Evolutionary conservation across 2,797 vertebrate genomes (phyloP).

Genomic region (Melopsittacus undulatus): DNA sequence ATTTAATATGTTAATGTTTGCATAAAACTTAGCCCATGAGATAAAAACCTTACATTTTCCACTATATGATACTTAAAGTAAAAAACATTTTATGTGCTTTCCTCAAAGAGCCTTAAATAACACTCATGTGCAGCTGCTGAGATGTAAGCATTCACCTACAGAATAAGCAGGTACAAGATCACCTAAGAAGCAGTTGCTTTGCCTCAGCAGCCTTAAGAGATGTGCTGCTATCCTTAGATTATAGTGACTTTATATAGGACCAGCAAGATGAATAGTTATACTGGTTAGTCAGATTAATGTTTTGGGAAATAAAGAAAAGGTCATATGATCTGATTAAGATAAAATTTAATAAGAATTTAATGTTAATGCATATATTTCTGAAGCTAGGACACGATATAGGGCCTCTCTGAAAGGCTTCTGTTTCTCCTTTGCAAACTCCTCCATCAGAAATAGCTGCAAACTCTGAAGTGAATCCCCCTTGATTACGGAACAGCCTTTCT

Average conservation of each 20-base stretch:
- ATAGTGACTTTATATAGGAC: neutral
- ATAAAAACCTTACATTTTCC: neutral
- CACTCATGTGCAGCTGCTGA: neutral
- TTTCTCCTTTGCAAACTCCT: neutral
- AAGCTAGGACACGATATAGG: neutral
- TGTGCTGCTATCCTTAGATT: neutral
- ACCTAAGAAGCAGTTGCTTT: neutral
- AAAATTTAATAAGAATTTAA: neutral
- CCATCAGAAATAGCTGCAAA: neutral
- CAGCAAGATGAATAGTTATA: neutral
- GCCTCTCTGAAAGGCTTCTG: fast-evolving
- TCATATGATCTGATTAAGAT: neutral
- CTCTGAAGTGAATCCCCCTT: neutral
- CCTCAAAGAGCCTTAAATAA: neutral
- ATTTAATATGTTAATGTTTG: neutral
- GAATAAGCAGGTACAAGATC: neutral
- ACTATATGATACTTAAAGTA: neutral
- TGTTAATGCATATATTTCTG: neutral
- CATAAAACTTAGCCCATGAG: neutral
- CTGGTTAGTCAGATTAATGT: neutral
- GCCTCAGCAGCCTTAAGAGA: neutral
- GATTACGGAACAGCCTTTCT: neutral
- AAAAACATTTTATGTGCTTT: neutral
- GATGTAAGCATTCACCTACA: neutral
- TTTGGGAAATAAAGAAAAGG: fast-evolving